Base-by-base conservation (phyloP, 2,888 invertebrate species). In the Brachylomia viminalis region DNA sequence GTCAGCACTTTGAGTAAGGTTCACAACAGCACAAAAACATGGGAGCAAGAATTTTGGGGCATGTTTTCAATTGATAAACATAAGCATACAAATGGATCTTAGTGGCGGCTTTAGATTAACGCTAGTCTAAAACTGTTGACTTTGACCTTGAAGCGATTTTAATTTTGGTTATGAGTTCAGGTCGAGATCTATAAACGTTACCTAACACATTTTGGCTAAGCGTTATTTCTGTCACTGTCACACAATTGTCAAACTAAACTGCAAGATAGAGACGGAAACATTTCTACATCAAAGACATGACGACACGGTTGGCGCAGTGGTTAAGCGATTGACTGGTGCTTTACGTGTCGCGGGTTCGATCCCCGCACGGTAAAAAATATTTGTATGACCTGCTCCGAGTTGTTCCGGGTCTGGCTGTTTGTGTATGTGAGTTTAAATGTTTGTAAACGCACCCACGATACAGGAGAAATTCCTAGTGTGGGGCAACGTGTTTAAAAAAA, bases 1-100 rank as follows among this genome's bases (percentile, higher is more conserved):
- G 87, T 80, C 87, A 75, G 75, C 80, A 70, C 79, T 85, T 87
- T 88, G 88, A 88, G 89, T 80, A 82, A 85, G 89, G 88, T 89
- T 82, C 75, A 70, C 66, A 77, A 71, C 54, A 77, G 80, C 82
- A 80, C 80, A 79, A 83, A 89, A 88, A 88, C 86, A 85, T 85
- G 87, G 78, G 77, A 62, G 76, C 79, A 73, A 65, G 84, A 86
- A 86, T 86, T 83, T 86, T 67, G 86, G 86, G 79, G 27, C 30
- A 64, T 70, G 80, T 75, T 75, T 67, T 47, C 79, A 56, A 72
- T 86, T 79, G 83, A 86, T 72, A 79, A 72, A 66, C 80, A 61
- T 84, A 62, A 42, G 23, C 59, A 27, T 49, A 66, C 61, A 80
- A 65, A 83, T 73, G 68, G 65, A 59, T 68, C 54, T 64, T 59